A percentile compares a stretch with the other conserved stretches of the same genome.
Evolutionary conservation across 2,888 invertebrate species (phyloP).

Genomic region (Diarsia rubi): DNA sequence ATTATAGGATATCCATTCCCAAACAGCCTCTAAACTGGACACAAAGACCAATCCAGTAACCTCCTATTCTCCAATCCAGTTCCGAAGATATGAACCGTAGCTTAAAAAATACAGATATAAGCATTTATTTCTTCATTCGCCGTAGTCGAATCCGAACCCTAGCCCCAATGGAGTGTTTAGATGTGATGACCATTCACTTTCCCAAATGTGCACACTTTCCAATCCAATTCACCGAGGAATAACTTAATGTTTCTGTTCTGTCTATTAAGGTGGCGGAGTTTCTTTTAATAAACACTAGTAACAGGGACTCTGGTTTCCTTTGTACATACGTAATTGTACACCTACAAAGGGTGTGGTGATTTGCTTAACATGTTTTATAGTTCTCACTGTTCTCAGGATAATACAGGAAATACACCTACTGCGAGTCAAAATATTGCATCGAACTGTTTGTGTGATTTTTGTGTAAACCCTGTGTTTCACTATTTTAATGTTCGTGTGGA

Average conservation of each 20-base stretch:
- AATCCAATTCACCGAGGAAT: conserved; percentile 77
- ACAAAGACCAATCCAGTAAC: conserved; percentile 50
- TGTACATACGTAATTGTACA: conserved; percentile 80
- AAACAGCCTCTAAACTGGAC: conserved; percentile 49
- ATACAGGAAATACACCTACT: conserved; percentile 60
- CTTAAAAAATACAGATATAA: conserved; percentile 18
- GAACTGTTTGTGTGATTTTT: conserved; percentile 52
- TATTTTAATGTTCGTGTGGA: conserved; percentile 32
- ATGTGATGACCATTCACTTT: conserved; percentile 63
- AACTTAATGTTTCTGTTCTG: conserved; percentile 78
- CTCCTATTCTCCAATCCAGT: conserved; percentile 51
- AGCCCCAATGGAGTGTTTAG: conserved; percentile 48
- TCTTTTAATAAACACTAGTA: conserved; percentile 86
- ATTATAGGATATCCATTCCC: conserved; percentile 37
- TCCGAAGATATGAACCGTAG: conserved; percentile 31
- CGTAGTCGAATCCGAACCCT: conserved; percentile 63
- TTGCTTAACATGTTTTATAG: conserved; percentile 78
- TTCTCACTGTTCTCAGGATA: conserved; percentile 64
- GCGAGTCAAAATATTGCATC: conserved; percentile 40
- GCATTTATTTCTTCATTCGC: conserved; percentile 30
- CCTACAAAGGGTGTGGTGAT: conserved; percentile 78
- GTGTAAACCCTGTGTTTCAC: conserved; percentile 42
- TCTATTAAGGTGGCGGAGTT: conserved; percentile 88
- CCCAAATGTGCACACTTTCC: conserved; percentile 75
- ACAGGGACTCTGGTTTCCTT: conserved; percentile 82